phyloP scores from a whole-genome alignment of 1,140 invertebrate genomes.

The Aporrectodea caliginosa region DNA sequence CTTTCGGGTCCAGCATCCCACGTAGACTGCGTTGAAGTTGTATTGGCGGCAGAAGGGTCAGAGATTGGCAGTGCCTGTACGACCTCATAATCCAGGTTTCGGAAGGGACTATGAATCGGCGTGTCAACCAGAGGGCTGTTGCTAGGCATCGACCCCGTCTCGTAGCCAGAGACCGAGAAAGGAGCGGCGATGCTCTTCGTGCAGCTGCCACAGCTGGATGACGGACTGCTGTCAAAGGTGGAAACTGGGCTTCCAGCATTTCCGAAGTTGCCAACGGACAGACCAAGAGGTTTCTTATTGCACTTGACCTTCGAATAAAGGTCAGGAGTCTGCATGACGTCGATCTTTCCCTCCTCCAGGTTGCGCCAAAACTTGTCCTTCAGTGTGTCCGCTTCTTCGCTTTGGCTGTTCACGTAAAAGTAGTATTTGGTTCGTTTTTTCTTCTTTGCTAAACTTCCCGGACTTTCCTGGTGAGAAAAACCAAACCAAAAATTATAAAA shows the following conservation, averaged over 20 bases:
- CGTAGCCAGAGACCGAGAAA: background rate
- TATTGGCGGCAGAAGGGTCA: background rate
- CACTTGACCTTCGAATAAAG: constrained; percentile 27
- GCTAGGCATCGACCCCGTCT: background rate
- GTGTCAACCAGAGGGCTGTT: background rate
- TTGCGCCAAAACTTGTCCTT: constrained; percentile 31
- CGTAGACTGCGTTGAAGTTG: background rate
- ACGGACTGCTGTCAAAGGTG: background rate
- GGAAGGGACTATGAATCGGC: background rate
- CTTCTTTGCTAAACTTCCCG: background rate
- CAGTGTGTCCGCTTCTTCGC: constrained; percentile 24
- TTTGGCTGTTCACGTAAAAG: background rate
- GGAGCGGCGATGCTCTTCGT: background rate
- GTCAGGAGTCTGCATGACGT: constrained; percentile 20
- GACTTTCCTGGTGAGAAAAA: background rate
- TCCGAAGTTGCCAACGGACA: background rate
- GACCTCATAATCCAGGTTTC: background rate
- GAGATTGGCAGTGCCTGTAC: background rate
- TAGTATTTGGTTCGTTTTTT: constrained; percentile 1
- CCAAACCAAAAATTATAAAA: too few relatives aligned
- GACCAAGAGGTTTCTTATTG: background rate
- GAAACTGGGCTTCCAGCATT: background rate
- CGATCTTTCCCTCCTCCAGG: constrained; percentile 27
- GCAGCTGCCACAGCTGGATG: background rate
- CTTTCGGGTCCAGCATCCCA: background rate